These are phyloP conservation scores for Mycalesis mineus DNA, from an alignment of 2,888 invertebrate genomes.

Conservation along the genomic window DNA sequence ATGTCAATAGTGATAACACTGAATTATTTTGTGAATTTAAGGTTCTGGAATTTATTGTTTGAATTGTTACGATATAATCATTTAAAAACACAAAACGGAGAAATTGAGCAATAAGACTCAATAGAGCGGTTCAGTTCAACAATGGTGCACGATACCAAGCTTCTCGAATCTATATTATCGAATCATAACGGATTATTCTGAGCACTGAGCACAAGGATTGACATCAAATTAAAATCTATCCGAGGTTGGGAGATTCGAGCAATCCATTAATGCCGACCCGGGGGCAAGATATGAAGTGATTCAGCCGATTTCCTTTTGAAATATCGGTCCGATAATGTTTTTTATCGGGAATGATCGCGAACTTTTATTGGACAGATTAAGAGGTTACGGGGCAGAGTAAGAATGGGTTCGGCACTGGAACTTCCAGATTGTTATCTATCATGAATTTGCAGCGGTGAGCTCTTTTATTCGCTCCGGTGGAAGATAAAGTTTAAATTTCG, in stretches of 20 bases:
- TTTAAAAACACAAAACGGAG: no score
- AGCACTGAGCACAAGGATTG: conserved; percentile 18
- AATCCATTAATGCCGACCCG: conserved; percentile 41
- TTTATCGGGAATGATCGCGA: conserved; percentile 39
- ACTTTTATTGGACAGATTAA: conserved; percentile 49
- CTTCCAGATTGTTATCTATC: conserved; percentile 23
- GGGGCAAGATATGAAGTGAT: conserved; percentile 41
- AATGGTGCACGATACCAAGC: conserved; percentile 5
- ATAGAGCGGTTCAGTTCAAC: not conserved
- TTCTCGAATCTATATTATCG: conserved; percentile 1
- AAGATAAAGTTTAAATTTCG: conserved; percentile 12
- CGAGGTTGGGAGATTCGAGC: conserved; percentile 21
- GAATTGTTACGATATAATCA: no score
- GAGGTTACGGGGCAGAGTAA: conserved; percentile 30
- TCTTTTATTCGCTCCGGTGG: conserved; percentile 3
- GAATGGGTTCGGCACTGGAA: conserved; percentile 19
- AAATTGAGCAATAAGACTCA: not conserved
- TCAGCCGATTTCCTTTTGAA: conserved; percentile 39
- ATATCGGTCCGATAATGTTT: conserved; percentile 43
- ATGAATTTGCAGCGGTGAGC: conserved; percentile 15
- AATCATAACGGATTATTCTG: conserved; percentile 17
- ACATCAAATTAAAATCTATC: conserved; percentile 37
- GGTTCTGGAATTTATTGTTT: no score
- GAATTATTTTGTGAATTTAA: no score
- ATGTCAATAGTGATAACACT: no score